Base-by-base conservation (phyloP, 2,113 vertebrate genomes). In the Ctenodactylus gundi region DNA sequence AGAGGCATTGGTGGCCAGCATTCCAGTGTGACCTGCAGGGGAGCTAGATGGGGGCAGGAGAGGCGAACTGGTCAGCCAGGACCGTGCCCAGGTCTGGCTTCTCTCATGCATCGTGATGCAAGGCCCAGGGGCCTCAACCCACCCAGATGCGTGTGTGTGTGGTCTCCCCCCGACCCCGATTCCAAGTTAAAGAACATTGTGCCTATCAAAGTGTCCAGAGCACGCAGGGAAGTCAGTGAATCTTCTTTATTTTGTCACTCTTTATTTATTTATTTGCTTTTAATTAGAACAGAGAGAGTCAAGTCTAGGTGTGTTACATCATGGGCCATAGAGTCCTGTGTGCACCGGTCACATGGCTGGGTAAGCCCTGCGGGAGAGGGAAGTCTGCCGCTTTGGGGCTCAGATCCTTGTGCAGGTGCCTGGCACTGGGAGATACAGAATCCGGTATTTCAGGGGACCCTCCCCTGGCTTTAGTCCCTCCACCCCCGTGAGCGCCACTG, bases 191-290 rank as follows among this genome's bases (percentile, higher is more conserved):
- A 90, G 68, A 73, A 53, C 58, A 55, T 23, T 36, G 81, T 36
- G 25, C 31, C 55, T 41, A 36, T 78, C 75, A 57, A 23, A 44
- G 58, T 72, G 34, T 65, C 81, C 78, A 94, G 85, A 84, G 39
- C 91, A 44, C 7, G 0, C 8, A 11, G 80, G n/a, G 64, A 57
- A 65, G 78, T 93, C 96, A 78, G 82, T 75, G 25, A 83, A 41
- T 60, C 77, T 83, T 75, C 41, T 53, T 64, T 46, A 21, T 72
- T 94, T 94, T 80, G 82, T 93, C 86, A 53, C 58, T 94, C 88
- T 84, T 86, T 77, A 65, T 85, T 94, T 90, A 81, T n/a, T n/a
- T n/a, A n/a, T n/a, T 84, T 76, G 82, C 94, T 96, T 97, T 95
- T 91, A 93, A 93, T 96, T 83, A 93, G 90, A 76, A n/a, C 41